A percentile compares a stretch with the other conserved stretches of the same genome.
These are phyloP conservation scores for Wasmannia auropunctata DNA, from an alignment of 1,140 invertebrate species.

Conservation along the genomic window DNA sequence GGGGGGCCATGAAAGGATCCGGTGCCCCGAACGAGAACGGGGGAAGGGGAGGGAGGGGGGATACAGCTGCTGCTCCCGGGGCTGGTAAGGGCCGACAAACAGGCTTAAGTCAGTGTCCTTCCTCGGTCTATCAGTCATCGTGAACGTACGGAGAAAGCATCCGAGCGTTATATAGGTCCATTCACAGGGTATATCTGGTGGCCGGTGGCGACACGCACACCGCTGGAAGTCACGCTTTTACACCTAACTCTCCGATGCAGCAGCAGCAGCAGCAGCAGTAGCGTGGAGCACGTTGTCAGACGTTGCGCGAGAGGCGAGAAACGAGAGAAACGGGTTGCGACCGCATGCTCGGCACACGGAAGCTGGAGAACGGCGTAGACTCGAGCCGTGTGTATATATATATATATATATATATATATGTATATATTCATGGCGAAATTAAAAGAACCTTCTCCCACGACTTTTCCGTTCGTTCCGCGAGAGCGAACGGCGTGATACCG, in stretches of 20 bases:
- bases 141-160: conserved; percentile 51
- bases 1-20: conserved; percentile 62
- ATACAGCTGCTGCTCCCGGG: conserved; percentile 70
- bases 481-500: background rate
- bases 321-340: background rate
- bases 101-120: conserved; percentile 71
- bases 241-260: conserved; percentile 23
- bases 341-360: background rate
- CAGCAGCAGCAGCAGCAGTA: no score
- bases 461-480: background rate
- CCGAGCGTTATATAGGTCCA: conserved; percentile 65
- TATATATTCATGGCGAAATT: background rate
- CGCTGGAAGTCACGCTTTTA: conserved; percentile 61
- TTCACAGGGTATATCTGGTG: conserved; percentile 57
- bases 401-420: no score
- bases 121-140: conserved; percentile 71
- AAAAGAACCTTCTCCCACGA: background rate
- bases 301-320: background rate
- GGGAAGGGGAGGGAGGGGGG: conserved; percentile 52
- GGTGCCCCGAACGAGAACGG: conserved; percentile 41
- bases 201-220: conserved; percentile 60
- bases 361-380: background rate
- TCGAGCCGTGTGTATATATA: no score
- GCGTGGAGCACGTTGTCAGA: background rate
- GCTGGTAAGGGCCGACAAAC: conserved; percentile 73